Percentiles rank a stretch among this genome's conserved stretches.
phyloP scores from a whole-genome alignment of 2,888 invertebrate species.

The Mechanitis messenoides region DNA sequence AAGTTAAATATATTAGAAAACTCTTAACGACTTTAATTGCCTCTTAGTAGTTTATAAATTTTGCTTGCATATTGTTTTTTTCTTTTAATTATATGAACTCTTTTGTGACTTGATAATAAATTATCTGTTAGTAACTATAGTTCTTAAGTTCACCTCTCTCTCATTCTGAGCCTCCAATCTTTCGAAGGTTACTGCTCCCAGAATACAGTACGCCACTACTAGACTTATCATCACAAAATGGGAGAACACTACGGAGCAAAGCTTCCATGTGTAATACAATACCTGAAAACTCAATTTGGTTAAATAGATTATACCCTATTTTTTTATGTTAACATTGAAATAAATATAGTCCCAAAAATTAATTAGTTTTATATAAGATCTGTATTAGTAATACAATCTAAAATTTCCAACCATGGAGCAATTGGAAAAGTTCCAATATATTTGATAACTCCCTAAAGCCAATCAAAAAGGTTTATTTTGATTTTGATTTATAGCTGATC shows the following conservation, averaged over 20 bases:
- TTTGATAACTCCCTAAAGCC: no score
- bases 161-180: conserved; percentile 85
- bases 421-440: no score
- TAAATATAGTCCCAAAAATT: not conserved
- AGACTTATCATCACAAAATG: conserved; percentile 91
- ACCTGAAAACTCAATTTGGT: conserved; percentile 50
- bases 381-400: no score
- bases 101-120: not conserved
- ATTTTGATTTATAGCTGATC: not conserved
- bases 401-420: no score
- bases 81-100: not conserved
- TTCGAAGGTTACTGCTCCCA: conserved; percentile 91
- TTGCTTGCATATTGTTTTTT: not conserved
- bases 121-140: not conserved
- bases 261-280: conserved; percentile 84
- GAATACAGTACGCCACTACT: conserved; percentile 92
- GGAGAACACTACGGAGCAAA: conserved; percentile 89
- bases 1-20: not conserved
- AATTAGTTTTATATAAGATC: no score
- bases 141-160: conserved; percentile 72
- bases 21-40: not conserved
- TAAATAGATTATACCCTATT: not conserved
- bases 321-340: not conserved
- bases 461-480: not conserved
- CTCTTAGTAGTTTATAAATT: no score